phyloP scores from a whole-genome alignment of 2,113 vertebrate species.

The Diadophis punctatus region DNA sequence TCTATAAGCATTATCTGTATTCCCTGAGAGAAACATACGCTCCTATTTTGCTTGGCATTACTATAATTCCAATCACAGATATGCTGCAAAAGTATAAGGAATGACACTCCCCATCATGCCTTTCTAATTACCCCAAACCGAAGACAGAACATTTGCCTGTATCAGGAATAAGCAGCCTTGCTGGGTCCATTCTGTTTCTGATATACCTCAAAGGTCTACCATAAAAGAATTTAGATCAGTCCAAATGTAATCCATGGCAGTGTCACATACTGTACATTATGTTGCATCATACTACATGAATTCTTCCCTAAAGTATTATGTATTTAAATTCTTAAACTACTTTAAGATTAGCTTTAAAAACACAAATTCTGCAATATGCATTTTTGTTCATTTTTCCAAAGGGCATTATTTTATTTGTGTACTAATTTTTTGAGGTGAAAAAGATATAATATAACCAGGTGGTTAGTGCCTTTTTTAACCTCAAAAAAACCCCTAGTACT shows the following conservation, averaged over 20 bases:
- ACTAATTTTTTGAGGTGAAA: background rate
- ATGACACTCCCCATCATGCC: background rate
- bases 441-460: background rate
- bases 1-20: background rate
- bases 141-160: too few species aligned
- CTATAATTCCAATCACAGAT: background rate
- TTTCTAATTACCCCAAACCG: background rate
- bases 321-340: background rate
- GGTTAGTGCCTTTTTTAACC: background rate
- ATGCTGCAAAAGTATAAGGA: background rate
- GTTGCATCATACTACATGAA: background rate
- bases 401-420: background rate
- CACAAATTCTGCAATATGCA: background rate
- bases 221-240: background rate
- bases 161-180: background rate
- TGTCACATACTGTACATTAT: background rate
- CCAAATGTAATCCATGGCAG: background rate
- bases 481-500: background rate
- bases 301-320: background rate
- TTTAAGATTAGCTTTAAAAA: background rate
- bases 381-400: background rate
- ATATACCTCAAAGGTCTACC: background rate
- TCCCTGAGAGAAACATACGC: background rate
- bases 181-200: background rate
- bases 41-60: background rate